Percentiles rank a stretch among this genome's conserved stretches.
These are phyloP conservation scores for Ochotona princeps DNA, from an alignment of 2,113 vertebrate species.

Conservation along the genomic window DNA sequence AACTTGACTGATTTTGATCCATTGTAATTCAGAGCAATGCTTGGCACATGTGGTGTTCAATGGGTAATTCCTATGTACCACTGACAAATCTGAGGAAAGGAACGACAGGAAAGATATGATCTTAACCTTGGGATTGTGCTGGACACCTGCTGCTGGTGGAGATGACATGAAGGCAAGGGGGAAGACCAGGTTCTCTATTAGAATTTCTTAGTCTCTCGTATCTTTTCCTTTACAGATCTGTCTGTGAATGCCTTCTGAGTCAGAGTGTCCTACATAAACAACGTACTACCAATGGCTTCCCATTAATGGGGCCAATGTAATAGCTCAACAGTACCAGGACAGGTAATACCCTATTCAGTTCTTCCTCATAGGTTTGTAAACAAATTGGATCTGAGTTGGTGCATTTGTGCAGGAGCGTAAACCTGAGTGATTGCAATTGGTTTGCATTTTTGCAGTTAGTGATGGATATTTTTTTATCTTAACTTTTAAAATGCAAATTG, in stretches of 20 bases:
- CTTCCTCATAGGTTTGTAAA: neutral
- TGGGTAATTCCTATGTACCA: neutral
- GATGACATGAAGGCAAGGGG: neutral
- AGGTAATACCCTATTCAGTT: conserved; percentile 2
- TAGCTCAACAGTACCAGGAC: neutral
- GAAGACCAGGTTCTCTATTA: neutral
- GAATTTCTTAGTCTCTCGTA: neutral
- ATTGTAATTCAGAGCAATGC: neutral
- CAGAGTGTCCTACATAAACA: neutral
- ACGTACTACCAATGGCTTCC: neutral
- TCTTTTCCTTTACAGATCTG: neutral
- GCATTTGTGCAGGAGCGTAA: conserved; percentile 18
- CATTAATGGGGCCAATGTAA: neutral
- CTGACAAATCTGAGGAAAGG: neutral
- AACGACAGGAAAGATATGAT: neutral
- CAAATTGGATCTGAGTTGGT: conserved; percentile 35
- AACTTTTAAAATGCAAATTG: conserved; percentile 58
- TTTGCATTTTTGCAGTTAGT: conserved; percentile 52
- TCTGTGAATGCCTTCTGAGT: neutral
- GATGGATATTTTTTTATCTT: conserved; percentile 37
- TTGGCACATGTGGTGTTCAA: neutral
- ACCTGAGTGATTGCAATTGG: conserved; percentile 17
- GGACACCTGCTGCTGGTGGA: neutral
- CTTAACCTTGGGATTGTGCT: neutral
- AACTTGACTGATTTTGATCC: neutral